Evolutionary conservation across 2,113 vertebrate species (phyloP).

Genomic region (Cygnus buccinator): DNA sequence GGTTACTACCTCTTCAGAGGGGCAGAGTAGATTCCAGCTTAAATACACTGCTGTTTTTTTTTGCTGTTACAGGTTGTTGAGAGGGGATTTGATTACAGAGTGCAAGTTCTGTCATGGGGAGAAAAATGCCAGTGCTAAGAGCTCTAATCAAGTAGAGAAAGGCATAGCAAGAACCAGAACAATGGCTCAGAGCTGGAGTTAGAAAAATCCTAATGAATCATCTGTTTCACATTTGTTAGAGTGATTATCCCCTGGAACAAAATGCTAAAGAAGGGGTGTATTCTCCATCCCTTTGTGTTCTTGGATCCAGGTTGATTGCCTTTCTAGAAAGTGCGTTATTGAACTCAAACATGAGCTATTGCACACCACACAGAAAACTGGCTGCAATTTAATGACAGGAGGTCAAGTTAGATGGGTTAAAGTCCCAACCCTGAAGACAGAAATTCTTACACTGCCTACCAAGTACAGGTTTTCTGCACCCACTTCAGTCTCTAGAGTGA

Average conservation of each 20-base stretch:
- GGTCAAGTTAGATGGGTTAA: neutral
- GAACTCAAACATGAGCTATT: neutral
- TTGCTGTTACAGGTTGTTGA: conserved; percentile 25
- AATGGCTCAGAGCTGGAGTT: conserved; percentile 4
- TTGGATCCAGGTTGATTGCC: neutral
- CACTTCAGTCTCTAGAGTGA: neutral
- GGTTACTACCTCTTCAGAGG: neutral
- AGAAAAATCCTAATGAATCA: conserved; percentile 49
- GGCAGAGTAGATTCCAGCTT: neutral
- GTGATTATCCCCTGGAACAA: neutral
- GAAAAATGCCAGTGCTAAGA: conserved; percentile 28
- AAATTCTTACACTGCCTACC: neutral
- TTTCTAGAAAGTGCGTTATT: neutral
- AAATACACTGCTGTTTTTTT: neutral
- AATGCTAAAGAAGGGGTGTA: neutral
- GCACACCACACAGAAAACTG: neutral
- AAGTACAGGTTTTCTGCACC: neutral
- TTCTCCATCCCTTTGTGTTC: neutral
- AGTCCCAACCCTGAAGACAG: neutral
- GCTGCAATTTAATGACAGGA: neutral
- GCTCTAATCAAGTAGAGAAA: conserved; percentile 40
- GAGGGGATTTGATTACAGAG: conserved; percentile 35
- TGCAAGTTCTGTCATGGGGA: conserved; percentile 6
- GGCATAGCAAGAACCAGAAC: conserved; percentile 27
- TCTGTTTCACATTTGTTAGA: conserved; percentile 30